Conservation (phyloP, 2,797 vertebrate species). For the Malurus splendens region DNA sequence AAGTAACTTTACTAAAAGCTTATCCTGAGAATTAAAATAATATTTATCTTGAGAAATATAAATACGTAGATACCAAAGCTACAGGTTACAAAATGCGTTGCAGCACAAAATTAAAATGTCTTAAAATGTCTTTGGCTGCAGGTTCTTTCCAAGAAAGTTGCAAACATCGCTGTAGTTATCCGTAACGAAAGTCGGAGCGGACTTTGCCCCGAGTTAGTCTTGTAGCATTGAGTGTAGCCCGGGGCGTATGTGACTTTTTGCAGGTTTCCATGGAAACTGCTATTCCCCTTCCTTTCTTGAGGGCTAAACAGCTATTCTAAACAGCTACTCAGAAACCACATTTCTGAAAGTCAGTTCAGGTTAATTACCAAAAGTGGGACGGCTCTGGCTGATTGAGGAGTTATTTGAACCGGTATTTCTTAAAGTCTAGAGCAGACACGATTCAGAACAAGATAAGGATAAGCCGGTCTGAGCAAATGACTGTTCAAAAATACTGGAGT, state of each 20-base stretch:
- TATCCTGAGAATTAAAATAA: neutral
- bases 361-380: neutral
- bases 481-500: neutral
- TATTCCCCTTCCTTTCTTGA: neutral
- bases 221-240: neutral
- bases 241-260: neutral
- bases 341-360: neutral
- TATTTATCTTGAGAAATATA: neutral
- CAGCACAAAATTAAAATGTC: neutral
- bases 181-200: neutral
- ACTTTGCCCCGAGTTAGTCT: neutral
- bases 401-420: neutral
- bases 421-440: neutral
- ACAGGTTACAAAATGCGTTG: neutral
- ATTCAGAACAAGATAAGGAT: neutral
- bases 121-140: neutral
- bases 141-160: neutral
- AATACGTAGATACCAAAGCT: neutral
- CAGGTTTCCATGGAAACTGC: neutral
- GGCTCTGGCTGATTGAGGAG: neutral
- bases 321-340: neutral
- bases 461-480: neutral
- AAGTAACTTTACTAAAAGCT: neutral
- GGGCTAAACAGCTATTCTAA: neutral
- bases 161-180: neutral